These are phyloP conservation scores for Coelinius sp. DNA, from an alignment of 2,888 invertebrate genomes.

Conservation along the genomic window DNA sequence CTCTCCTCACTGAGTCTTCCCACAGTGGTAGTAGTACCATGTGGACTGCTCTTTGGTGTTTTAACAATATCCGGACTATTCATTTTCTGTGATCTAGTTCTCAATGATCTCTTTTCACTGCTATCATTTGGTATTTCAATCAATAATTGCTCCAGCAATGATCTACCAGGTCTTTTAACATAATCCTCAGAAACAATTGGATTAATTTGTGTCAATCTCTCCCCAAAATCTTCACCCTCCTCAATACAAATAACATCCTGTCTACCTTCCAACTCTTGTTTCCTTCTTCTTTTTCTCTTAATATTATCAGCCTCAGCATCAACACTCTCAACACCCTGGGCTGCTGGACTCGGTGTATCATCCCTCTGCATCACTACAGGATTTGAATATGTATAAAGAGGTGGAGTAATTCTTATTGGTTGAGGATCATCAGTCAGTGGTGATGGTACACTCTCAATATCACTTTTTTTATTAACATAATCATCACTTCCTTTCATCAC, in stretches of 20 bases:
- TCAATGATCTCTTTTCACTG: constrained; percentile 72
- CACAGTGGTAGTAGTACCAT: constrained; percentile 55
- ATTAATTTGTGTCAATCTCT: constrained; percentile 53
- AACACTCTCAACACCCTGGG: constrained; percentile 61
- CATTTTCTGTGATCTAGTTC: constrained; percentile 67
- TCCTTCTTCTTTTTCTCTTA: constrained; percentile 67
- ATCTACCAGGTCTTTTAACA: constrained; percentile 67
- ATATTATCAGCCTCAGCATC: constrained; percentile 65
- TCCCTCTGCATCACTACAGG: constrained; percentile 76
- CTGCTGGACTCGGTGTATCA: constrained; percentile 70
- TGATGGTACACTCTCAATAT: constrained; percentile 57
- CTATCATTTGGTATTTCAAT: constrained; percentile 85
- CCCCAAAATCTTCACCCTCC: constrained; percentile 66
- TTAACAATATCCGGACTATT: constrained; percentile 68
- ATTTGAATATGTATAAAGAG: constrained; percentile 84
- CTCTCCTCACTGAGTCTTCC: constrained; percentile 9
- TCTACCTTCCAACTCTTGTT: constrained; percentile 68
- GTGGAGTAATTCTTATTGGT: constrained; percentile 81
- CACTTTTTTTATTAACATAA: constrained; percentile 63
- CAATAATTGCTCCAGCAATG: constrained; percentile 82
- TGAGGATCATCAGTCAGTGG: constrained; percentile 74
- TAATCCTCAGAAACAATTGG: constrained; percentile 62
- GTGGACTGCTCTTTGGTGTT: constrained; percentile 66
- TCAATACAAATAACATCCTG: constrained; percentile 69
- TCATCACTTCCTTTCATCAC: constrained; percentile 58